A percentile compares a stretch with the other conserved stretches of the same genome.
Evolutionary conservation across 2,797 vertebrate genomes (phyloP).

Genomic region (Neoniphon sammara): DNA sequence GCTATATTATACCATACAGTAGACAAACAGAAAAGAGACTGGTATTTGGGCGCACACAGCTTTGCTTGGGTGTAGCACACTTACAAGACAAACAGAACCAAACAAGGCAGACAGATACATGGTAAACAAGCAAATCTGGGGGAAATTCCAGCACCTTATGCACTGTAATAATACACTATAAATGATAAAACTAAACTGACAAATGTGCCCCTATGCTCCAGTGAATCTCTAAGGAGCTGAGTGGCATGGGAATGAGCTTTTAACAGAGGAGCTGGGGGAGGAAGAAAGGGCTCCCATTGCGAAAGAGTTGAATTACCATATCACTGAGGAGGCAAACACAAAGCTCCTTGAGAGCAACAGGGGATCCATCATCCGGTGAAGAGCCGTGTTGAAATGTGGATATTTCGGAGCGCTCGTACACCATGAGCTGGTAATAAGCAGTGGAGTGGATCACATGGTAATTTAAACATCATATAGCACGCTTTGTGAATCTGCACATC

Average conservation of each 20-base stretch:
- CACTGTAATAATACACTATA: constrained; percentile 74
- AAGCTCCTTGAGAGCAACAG: constrained; percentile 58
- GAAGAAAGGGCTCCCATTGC: constrained; percentile 70
- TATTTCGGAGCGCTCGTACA: constrained; percentile 60
- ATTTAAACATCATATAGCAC: constrained; percentile 41
- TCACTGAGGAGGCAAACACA: constrained; percentile 69
- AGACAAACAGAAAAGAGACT: constrained; percentile 13
- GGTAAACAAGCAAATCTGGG: constrained; percentile 61
- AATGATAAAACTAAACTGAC: constrained; percentile 72
- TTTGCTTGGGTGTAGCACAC: constrained; percentile 42
- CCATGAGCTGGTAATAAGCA: constrained; percentile 48
- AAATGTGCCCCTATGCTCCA: constrained; percentile 71
- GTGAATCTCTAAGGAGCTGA: constrained; percentile 71
- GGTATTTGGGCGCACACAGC: neutral
- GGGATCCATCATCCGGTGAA: constrained; percentile 66
- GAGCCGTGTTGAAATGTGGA: constrained; percentile 65
- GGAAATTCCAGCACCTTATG: constrained; percentile 68
- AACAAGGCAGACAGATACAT: constrained; percentile 42
- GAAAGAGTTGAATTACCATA: constrained; percentile 74
- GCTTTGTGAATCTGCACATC: constrained; percentile 29
- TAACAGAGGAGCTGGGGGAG: constrained; percentile 56
- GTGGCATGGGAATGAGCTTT: constrained; percentile 66
- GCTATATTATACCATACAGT: neutral
- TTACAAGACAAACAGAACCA: constrained; percentile 37
- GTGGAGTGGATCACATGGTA: constrained; percentile 36